Percentiles rank a stretch among this genome's conserved stretches.
These are phyloP conservation scores for Andrena cerasifolii DNA, from an alignment of 1,140 invertebrate genomes.

Conservation along the genomic window DNA sequence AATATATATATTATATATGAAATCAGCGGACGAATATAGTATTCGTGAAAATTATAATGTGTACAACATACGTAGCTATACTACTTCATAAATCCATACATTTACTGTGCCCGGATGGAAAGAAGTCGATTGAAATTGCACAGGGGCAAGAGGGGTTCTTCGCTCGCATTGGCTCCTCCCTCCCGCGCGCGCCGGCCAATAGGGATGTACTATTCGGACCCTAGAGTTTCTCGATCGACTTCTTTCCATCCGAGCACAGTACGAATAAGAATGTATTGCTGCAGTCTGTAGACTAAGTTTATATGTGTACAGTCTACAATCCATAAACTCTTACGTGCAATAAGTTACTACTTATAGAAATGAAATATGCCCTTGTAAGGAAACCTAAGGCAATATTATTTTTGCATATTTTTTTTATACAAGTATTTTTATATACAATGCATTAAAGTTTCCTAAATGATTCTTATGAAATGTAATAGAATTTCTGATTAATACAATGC, in stretches of 20 bases:
- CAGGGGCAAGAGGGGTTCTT: no score
- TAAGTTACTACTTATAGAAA: slow-evolving; percentile 60
- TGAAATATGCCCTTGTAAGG: slow-evolving; percentile 27
- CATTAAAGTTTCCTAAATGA: slow-evolving; percentile 19
- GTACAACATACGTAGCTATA: slow-evolving; percentile 48
- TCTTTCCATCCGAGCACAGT: no score
- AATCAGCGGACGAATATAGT: slow-evolving; percentile 29
- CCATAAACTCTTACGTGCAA: slow-evolving; percentile 71
- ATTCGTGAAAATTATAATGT: slow-evolving; percentile 46
- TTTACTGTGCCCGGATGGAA: no score
- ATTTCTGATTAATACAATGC: slow-evolving; percentile 20
- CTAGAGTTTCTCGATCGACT: no score
- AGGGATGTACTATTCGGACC: no score
- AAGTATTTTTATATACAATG: slow-evolving; percentile 53
- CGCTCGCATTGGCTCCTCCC: no score
- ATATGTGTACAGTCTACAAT: slow-evolving; percentile 59
- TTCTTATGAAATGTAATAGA: neutral
- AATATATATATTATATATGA: slow-evolving; percentile 43
- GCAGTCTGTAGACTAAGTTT: slow-evolving; percentile 57
- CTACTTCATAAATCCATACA: no score
- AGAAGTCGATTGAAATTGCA: no score
- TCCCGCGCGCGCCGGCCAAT: no score
- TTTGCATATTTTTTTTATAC: slow-evolving; percentile 56
- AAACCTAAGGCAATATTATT: slow-evolving; percentile 47
- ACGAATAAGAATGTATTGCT: slow-evolving; percentile 39